A percentile compares a stretch with the other conserved stretches of the same genome.
phyloP scores from a whole-genome alignment of 2,888 invertebrate species.

The Hydroisotoma schaefferi region DNA sequence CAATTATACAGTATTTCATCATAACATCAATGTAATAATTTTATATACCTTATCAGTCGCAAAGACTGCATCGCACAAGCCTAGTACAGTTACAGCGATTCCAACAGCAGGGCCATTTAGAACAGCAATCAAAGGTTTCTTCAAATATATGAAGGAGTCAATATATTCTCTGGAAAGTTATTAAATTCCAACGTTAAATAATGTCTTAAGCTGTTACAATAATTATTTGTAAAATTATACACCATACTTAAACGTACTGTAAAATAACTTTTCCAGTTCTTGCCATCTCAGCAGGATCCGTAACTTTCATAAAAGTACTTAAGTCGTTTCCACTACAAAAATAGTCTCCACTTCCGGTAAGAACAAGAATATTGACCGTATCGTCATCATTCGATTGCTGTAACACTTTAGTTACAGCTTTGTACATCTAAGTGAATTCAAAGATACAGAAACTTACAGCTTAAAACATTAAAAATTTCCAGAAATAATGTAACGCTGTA shows the following conservation, averaged over 20 bases:
- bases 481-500: neutral
- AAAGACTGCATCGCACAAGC: conserved; percentile 83
- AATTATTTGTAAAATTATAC: neutral
- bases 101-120: conserved; percentile 95
- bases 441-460: neutral
- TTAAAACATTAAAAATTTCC: neutral
- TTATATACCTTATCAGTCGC: conserved; percentile 69
- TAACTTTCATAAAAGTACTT: conserved; percentile 53
- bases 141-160: conserved; percentile 74
- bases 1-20: neutral
- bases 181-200: conserved; percentile 6
- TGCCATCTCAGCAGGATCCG: conserved; percentile 49
- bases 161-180: conserved; percentile 62
- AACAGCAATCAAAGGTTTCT: conserved; percentile 79
- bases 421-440: conserved; percentile 62
- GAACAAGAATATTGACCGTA: conserved; percentile 64
- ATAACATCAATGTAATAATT: neutral
- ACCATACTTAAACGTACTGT: conserved; percentile 16
- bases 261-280: conserved; percentile 42
- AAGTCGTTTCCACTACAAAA: conserved; percentile 83
- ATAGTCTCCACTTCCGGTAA: conserved; percentile 76
- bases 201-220: neutral
- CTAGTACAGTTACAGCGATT: conserved; percentile 77
- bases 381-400: conserved; percentile 67
- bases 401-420: conserved; percentile 62